These are phyloP conservation scores for Nomada ruficornis DNA, from an alignment of 2,888 invertebrate genomes.

Conservation along the genomic window DNA sequence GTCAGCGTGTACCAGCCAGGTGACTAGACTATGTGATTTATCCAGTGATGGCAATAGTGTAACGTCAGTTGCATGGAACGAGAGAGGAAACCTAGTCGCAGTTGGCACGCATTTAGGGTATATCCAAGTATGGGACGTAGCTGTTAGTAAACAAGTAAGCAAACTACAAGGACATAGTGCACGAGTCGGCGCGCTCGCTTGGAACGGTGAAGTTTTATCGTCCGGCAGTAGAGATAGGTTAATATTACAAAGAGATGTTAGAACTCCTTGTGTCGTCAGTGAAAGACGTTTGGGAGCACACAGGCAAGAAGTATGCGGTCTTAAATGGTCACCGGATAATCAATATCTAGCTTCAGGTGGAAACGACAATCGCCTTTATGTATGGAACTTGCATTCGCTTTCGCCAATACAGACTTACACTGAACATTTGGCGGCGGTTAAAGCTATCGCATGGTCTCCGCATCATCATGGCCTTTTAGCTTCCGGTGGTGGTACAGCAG, in stretches of 20 bases:
- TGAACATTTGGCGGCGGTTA: conserved; percentile 98
- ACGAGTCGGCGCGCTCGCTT: conserved; percentile 96
- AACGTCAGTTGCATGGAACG: conserved; percentile 99
- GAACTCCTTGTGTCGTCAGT: conserved; percentile 91
- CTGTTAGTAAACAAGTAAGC: conserved; percentile 96
- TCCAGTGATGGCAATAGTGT: conserved; percentile 97
- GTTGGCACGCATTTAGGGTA: conserved; percentile 99
- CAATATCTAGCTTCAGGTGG: conserved; percentile 99
- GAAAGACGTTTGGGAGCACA: conserved; percentile 95
- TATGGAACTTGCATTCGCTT: conserved; percentile 95
- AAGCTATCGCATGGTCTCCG: conserved; percentile 99
- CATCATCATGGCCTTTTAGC: conserved; percentile 98
- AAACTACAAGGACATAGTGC: conserved; percentile 96
- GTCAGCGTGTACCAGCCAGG: conserved; percentile 99
- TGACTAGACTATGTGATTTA: conserved; percentile 97
- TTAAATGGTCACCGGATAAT: conserved; percentile 99
- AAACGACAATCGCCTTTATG: conserved; percentile 97
- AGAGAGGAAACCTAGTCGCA: conserved; percentile 97
- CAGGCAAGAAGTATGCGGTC: conserved; percentile 98
- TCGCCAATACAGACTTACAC: conserved; percentile 97
- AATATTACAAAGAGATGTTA: conserved; percentile 96
- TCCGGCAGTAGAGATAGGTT: conserved; percentile 97
- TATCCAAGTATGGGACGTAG: conserved; percentile 99
- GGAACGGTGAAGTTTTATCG: conserved; percentile 98
- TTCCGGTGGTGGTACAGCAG: conserved; percentile 99